Evolutionary conservation across 1,140 invertebrate genomes (phyloP), one percentile per base, ranked within the genome.

Genomic region (Chrysoperla carnea): DNA sequence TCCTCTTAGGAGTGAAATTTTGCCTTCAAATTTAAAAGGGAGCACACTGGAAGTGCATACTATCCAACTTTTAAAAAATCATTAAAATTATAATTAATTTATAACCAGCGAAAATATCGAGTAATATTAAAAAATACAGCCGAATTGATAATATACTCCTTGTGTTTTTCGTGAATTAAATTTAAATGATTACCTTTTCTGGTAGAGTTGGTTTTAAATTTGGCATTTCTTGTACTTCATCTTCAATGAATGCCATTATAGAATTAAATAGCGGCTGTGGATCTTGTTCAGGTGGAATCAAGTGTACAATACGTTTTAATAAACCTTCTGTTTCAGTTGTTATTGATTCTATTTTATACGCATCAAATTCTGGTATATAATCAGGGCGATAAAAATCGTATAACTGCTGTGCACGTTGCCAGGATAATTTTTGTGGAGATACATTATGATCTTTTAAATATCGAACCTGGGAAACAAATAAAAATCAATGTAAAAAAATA

Each of bases 381-480:
- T 77, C 69, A 6, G 88, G 88, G 43, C 73, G 75, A 59, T 84
- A 93, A 53, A 87, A 88, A 48, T 85, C 76, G 59, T 86, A 92
- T 14, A 95, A 53, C 47, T 80, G 68, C 43, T 79, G 72, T 7
- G 82, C 78, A 51, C 75, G 67, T 33, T 78, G 70, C 85, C 86
- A 92, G 7, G 77, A 79, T 29, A 95, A 60, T 7, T 75, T 61
- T 37, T 87, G 68, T 33, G 78, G 69, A 33, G 68, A 67, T 1
- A 77, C 76, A 48, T 78, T 78, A 55, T 94, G 89, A 50, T 92
- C 86, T 39, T 75, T 70, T 4, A 93, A 63, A 61, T 87, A 72
- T 43, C 76, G 70, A 2, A 60, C 49, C 53, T 56, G 28, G 17
- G 41, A 50, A 12, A 39, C n/a, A n/a, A n/a, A n/a, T 14, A 7